phyloP scores from a whole-genome alignment of 2,888 invertebrate species.

The Schrankia costaestrigalis region DNA sequence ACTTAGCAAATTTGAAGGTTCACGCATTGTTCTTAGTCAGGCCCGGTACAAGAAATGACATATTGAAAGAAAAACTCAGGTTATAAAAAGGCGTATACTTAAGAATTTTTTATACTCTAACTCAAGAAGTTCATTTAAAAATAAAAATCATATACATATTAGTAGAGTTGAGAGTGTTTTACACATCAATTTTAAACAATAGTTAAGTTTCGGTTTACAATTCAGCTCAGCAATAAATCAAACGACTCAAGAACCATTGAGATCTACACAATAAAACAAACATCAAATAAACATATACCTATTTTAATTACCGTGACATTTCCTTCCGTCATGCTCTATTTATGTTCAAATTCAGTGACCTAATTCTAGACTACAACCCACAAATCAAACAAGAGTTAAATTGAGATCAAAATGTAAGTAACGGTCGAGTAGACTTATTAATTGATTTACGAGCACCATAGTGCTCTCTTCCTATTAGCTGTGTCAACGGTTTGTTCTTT shows the following conservation, averaged over 20 bases:
- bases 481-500: conserved; percentile 29
- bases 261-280: not conserved
- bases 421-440: conserved; percentile 34
- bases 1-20: no score
- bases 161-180: no score
- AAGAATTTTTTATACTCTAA: no score
- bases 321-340: conserved; percentile 55
- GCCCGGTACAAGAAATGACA: no score
- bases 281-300: not conserved
- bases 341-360: conserved; percentile 44
- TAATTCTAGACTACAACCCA: conserved; percentile 36
- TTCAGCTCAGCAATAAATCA: conserved; percentile 19
- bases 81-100: no score
- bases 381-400: conserved; percentile 23
- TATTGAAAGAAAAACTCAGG: no score
- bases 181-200: no score
- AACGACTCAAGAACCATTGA: no score
- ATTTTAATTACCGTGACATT: conserved; percentile 15
- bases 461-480: conserved; percentile 14
- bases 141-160: no score
- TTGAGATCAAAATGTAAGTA: conserved; percentile 29
- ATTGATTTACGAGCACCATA: conserved; percentile 41
- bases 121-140: no score
- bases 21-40: no score
- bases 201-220: no score